phyloP scores from a whole-genome alignment of 1,140 invertebrate species.

The Listronotus oregonensis region DNA sequence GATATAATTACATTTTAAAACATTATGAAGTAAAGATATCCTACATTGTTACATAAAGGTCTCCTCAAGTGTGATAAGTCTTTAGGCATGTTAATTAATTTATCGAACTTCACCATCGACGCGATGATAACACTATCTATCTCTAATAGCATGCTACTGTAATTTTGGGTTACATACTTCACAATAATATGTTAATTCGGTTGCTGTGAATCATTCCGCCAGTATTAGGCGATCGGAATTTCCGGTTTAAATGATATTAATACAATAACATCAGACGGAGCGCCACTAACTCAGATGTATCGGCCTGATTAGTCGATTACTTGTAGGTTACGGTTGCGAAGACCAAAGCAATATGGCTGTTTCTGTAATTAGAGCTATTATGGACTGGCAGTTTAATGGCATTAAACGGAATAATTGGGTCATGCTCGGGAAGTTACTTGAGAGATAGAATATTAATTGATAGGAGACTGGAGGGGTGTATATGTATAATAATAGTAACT shows the following conservation, averaged over 20 bases:
- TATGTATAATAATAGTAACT: not conserved
- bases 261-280: not conserved
- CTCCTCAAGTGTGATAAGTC: too few species aligned
- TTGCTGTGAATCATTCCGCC: not conserved
- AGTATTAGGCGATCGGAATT: not conserved
- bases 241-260: too few species aligned
- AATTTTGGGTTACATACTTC: too few species aligned
- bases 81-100: too few species aligned
- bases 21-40: too few species aligned
- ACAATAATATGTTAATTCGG: too few species aligned
- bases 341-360: slow-evolving; percentile 9
- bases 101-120: too few species aligned
- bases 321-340: slow-evolving; percentile 7
- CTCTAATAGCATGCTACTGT: too few species aligned
- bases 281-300: slow-evolving; percentile 6
- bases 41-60: too few species aligned
- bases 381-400: not conserved
- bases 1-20: too few species aligned
- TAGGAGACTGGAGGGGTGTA: not conserved
- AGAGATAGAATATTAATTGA: not conserved
- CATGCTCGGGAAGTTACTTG: slow-evolving; percentile 1
- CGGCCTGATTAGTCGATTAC: slow-evolving; percentile 2
- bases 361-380: slow-evolving; percentile 10
- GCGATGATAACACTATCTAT: too few species aligned
- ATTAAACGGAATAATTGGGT: slow-evolving; percentile 3